Evolutionary conservation across 92 coral and sea anemone species (phyloP).

Genomic region (Actinernus sp.): DNA sequence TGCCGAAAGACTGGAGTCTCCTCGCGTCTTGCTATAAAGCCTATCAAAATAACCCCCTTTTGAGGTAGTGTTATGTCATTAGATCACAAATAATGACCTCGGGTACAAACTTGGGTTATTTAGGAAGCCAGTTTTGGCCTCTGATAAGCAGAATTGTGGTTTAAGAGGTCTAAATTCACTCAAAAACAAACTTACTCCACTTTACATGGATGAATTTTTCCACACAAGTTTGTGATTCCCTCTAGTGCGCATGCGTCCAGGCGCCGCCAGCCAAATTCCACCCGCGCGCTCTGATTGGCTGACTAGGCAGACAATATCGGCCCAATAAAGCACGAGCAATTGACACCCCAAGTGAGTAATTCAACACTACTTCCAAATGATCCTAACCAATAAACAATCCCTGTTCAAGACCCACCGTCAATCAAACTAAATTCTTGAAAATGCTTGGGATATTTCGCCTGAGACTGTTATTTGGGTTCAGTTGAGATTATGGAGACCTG

Average conservation of each 20-base stretch:
- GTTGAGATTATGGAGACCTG: too few species aligned
- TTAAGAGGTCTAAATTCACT: conserved; percentile 48
- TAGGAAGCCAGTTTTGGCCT: conserved; percentile 22
- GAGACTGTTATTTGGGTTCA: background rate
- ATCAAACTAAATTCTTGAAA: conserved; percentile 22
- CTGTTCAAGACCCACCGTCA: conserved; percentile 63
- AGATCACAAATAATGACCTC: conserved; percentile 54
- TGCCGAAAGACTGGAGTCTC: conserved; percentile 1
- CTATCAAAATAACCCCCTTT: background rate
- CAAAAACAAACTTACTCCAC: conserved; percentile 68
- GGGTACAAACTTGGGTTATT: conserved; percentile 38
- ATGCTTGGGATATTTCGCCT: conserved; percentile 33
- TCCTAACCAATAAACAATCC: conserved; percentile 6
- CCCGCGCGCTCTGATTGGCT: conserved; percentile 86
- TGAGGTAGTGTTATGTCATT: conserved; percentile 61
- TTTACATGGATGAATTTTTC: conserved; percentile 39
- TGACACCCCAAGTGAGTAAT: conserved; percentile 71
- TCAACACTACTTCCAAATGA: conserved; percentile 57
- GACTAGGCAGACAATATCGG: conserved; percentile 65
- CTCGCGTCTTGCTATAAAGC: background rate
- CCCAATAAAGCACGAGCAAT: conserved; percentile 23
- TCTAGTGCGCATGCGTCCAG: conserved; percentile 79
- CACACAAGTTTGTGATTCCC: conserved; percentile 84
- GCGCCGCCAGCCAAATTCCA: conserved; percentile 66
- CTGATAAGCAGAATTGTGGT: conserved; percentile 63